A percentile compares a stretch with the other conserved stretches of the same genome.
These are phyloP conservation scores for Lordiphosa clarofinis DNA, from an alignment of 1,140 invertebrate species.

Conservation along the genomic window DNA sequence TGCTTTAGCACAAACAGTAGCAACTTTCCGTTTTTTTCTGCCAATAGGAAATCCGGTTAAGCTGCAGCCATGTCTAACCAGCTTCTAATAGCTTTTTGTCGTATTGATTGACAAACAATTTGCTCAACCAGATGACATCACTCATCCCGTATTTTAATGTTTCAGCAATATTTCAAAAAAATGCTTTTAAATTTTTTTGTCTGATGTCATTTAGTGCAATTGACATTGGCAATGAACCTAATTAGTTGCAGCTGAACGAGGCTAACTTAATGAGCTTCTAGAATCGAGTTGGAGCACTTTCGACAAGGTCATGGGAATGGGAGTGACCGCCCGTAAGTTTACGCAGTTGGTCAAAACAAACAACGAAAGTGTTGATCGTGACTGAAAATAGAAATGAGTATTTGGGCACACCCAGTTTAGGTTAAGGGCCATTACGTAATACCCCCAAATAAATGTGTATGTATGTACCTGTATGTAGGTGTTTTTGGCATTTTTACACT, in stretches of 20 bases:
- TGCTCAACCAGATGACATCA: conserved; percentile 54
- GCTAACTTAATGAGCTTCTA: conserved; percentile 38
- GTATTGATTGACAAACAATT: conserved; percentile 64
- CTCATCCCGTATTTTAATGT: conserved; percentile 3
- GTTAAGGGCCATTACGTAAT: conserved; percentile 51
- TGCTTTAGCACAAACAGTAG: conserved; percentile 15
- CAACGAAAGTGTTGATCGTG: conserved; percentile 63
- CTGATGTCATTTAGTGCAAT: conserved; percentile 69
- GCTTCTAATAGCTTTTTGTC: not conserved
- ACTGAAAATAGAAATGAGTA: conserved; percentile 26
- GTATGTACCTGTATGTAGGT: conserved; percentile 41
- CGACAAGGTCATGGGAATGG: conserved; percentile 67
- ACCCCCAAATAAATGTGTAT: too few relatives aligned
- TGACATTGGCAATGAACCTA: conserved; percentile 74
- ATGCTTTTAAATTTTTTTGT: not conserved
- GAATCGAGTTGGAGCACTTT: conserved; percentile 18
- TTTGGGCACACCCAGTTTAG: conserved; percentile 41
- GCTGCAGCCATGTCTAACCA: not conserved
- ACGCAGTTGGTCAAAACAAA: conserved; percentile 66
- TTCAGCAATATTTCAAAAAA: conserved; percentile 8
- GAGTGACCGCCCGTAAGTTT: conserved; percentile 41
- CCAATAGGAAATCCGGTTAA: conserved; percentile 63
- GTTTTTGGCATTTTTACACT: conserved; percentile 52
- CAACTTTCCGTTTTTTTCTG: conserved; percentile 12
- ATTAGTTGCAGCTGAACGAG: conserved; percentile 52